Base-by-base conservation (phyloP, 2,888 invertebrate species). In the Lasioglossum calceatum region DNA sequence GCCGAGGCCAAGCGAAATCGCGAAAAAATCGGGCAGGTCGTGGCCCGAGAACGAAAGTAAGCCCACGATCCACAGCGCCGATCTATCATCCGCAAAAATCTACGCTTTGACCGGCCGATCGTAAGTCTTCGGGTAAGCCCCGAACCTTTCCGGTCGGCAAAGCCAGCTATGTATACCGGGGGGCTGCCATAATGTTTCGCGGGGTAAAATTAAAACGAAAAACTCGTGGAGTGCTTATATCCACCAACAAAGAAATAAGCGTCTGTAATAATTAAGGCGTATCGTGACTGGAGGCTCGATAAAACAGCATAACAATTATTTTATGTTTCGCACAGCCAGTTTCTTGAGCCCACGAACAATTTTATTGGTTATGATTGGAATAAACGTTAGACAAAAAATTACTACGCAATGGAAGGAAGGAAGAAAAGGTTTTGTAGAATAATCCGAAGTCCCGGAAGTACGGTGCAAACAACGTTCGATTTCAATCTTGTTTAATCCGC, bases 71-170 rank as follows among this genome's bases (percentile, higher is more conserved):
- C 72, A 47, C 47, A 47, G 16, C 47, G 16, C 16, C 27, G 44
- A 73, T 73, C 44, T 73, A 73, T 73, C 72, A 47, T 32, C 27
- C 27, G 47, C 27, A 47, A 73, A 73, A 73, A 78, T 78, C 78
- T 78, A 39, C 78, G 50, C 36, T 70, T 67, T 50, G 67, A 77
- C 77, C 47, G 47, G 47, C 70, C 70, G 78, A 47, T 50, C 78
- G 78, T 78, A 78, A 78, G 50, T 78, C 78, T 32, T 74, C 77
- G 44, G 50, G 67, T 36, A 70, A 64, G 50, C 50, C 36, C 16
- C 70, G 50, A 70, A 36, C 67, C 64, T 47, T 32, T n/a, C 44
- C 27, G 32, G n/a, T 36, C 67, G 4, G 32, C 61, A 4, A 14
- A 54, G 10, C 54, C 2, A n/a, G 7, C 23, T 10, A 23, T n/a